Conservation (phyloP, 2,888 invertebrate genomes). For the Blastobasis adustella region DNA sequence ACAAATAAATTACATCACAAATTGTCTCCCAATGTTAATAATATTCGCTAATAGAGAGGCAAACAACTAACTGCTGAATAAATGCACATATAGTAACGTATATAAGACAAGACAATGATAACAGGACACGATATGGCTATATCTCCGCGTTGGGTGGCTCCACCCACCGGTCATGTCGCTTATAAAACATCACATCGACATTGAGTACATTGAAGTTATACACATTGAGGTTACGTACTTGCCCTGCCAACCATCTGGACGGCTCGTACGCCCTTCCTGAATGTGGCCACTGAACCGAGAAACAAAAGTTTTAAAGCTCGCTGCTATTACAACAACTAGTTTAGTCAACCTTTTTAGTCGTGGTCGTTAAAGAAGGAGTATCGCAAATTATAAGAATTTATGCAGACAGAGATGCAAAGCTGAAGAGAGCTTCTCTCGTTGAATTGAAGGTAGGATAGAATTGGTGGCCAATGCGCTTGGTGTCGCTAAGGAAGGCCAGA, state of each 20-base stretch:
- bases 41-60: constrained; percentile 67
- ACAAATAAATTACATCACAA: constrained; percentile 64
- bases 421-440: constrained; percentile 25
- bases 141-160: constrained; percentile 34
- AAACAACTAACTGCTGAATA: constrained; percentile 69
- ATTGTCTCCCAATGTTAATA: constrained; percentile 54
- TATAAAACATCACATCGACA: constrained; percentile 65
- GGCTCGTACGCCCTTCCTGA: constrained; percentile 99
- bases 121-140: constrained; percentile 68
- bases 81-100: constrained; percentile 70
- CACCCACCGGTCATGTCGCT: constrained; percentile 33
- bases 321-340: constrained; percentile 27
- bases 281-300: constrained; percentile 94
- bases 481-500: constrained; percentile 8
- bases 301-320: constrained; percentile 57
- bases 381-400: constrained; percentile 40
- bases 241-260: constrained; percentile 98
- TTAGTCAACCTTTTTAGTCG: constrained; percentile 37
- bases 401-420: constrained; percentile 63
- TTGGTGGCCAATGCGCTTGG: constrained; percentile 15
- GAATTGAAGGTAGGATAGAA: constrained; percentile 15
- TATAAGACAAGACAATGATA: constrained; percentile 65
- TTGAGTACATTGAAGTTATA: constrained; percentile 51
- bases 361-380: constrained; percentile 32
- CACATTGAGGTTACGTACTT: constrained; percentile 87